phyloP scores from a whole-genome alignment of 2,888 invertebrate genomes.

The Poecilobothrus nobilitatus region DNA sequence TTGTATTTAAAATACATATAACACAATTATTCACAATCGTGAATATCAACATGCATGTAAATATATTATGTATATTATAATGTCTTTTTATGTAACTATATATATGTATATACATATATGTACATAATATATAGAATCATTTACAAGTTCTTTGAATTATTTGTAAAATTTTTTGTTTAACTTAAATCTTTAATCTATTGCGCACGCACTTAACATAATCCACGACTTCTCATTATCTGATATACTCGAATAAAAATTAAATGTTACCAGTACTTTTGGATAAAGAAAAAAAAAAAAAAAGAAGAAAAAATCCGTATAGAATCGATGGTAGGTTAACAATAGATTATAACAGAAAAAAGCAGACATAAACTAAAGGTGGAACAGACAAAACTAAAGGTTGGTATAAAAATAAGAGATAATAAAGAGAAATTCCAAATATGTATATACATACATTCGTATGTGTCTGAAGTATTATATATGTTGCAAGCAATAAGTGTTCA shows the following conservation, averaged over 20 bases:
- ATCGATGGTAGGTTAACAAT: neutral
- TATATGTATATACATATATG: no score
- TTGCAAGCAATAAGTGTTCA: no score
- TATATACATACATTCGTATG: no score
- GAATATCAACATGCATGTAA: neutral
- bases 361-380: no score
- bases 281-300: no score
- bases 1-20: neutral
- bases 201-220: conserved; percentile 6
- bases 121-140: no score
- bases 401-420: no score
- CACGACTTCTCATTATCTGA: conserved; percentile 6
- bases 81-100: neutral
- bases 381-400: no score
- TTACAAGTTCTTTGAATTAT: no score
- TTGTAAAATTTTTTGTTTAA: neutral
- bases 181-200: conserved; percentile 6
- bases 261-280: neutral
- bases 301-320: no score
- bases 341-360: neutral
- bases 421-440: no score
- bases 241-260: neutral
- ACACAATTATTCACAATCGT: neutral
- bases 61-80: neutral
- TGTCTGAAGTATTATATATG: no score